Base-by-base conservation (phyloP, 2,888 invertebrate genomes). In the Leucozona laternaria region DNA sequence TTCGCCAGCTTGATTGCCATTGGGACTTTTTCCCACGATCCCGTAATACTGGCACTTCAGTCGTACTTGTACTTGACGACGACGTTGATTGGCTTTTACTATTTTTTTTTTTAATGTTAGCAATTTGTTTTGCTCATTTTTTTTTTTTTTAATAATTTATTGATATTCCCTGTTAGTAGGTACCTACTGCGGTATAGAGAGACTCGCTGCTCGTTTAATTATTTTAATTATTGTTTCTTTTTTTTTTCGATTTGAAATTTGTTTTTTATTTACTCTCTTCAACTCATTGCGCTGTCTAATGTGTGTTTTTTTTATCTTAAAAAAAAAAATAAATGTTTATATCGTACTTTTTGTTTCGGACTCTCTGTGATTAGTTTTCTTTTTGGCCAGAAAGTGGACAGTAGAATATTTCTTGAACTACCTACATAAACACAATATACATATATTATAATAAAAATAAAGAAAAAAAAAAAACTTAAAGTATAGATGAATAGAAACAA, bases 321-420 rank as follows among this genome's bases (percentile, higher is more conserved):
- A 3, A 28, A 40, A 62, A 62, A 62, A n/a, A 58, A 25, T 15
- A 48, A 64, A 20, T 48, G 58, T 66, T 45, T 45, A 31, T 64
- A 66, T 66, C 66, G 45, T 48, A 28, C 17, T 76, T 76, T 48
- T 10, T 57, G 45, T 11, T 73, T 72, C 53, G 76, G 64, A 66
- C 48, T 80, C 48, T 80, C 64, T 76, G 77, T 70, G 76, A 57
- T 81, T 68, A 77, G 85, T 80, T 73, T 80, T 73, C 64, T 60
- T 80, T 77, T 85, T 85, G 72, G 68, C 77, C 73, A 78, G 68
- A 73, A 73, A 80, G 85, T 78, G 81, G 77, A 78, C 76, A 76
- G 84, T 76, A 77, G 77, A 78, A 77, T 53, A 10, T 58, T 43
- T 76, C 17, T 66, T 60, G 57, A 31, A 66, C 34, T 57, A 66